These are phyloP conservation scores for Psix sp. DNA, from an alignment of 1,140 invertebrate species.

Conservation along the genomic window DNA sequence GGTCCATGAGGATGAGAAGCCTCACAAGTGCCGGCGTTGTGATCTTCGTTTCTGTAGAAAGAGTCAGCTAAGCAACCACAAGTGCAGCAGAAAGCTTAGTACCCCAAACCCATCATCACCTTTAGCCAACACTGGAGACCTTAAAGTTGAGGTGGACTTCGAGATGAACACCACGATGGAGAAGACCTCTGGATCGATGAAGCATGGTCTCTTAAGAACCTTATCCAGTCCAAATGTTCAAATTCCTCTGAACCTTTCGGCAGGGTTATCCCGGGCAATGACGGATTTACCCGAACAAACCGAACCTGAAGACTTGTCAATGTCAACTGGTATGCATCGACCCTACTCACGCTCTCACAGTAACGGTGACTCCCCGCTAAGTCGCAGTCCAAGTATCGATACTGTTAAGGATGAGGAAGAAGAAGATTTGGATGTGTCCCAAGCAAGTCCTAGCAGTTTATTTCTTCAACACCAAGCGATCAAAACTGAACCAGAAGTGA, in stretches of 20 bases:
- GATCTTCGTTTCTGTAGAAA: slow-evolving; percentile 86
- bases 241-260: slow-evolving; percentile 67
- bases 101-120: slow-evolving; percentile 55
- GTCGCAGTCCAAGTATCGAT: slow-evolving; percentile 65
- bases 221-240: slow-evolving; percentile 41
- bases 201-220: slow-evolving; percentile 54
- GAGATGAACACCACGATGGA: slow-evolving; percentile 63
- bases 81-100: slow-evolving; percentile 80
- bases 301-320: slow-evolving; percentile 90
- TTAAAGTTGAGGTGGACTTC: slow-evolving; percentile 64
- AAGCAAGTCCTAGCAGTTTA: slow-evolving; percentile 62
- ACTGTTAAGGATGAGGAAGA: slow-evolving; percentile 65
- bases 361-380: slow-evolving; percentile 67
- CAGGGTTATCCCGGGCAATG: slow-evolving; percentile 34
- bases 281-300: slow-evolving; percentile 86
- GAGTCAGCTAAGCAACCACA: slow-evolving; percentile 91
- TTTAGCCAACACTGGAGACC: slow-evolving; percentile 71
- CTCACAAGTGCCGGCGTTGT: slow-evolving; percentile 88
- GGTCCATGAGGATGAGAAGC: slow-evolving; percentile 93
- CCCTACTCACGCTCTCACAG: slow-evolving; percentile 67
- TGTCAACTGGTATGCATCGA: slow-evolving; percentile 72
- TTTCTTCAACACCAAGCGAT: slow-evolving; percentile 56
- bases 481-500: slow-evolving; percentile 27
- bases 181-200: slow-evolving; percentile 49
- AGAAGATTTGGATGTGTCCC: slow-evolving; percentile 63